A percentile compares a stretch with the other conserved stretches of the same genome.
Evolutionary conservation across 2,113 vertebrate species (phyloP).

Genomic region (Podarcis cretensis): DNA sequence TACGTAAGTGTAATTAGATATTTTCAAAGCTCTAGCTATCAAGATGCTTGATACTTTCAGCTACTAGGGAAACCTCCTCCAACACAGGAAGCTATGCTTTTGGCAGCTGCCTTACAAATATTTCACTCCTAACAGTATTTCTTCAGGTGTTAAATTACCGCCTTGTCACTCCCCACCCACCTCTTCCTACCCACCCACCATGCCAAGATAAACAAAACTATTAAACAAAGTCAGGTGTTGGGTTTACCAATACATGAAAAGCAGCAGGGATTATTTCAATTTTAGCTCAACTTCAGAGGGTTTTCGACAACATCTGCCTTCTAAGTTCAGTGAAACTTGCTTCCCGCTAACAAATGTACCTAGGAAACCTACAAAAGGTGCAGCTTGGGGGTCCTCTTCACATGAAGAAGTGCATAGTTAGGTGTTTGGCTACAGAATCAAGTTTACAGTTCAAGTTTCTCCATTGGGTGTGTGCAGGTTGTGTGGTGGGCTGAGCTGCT

Average conservation of each 20-base stretch:
- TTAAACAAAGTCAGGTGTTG: conserved; percentile 25
- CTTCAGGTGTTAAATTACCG: conserved; percentile 36
- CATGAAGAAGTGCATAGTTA: not conserved
- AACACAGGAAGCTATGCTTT: conserved; percentile 19
- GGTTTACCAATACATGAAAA: not conserved
- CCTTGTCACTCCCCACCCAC: conserved; percentile 4
- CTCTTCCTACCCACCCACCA: not conserved
- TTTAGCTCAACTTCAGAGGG: not conserved
- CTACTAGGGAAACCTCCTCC: not conserved
- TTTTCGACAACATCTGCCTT: not conserved
- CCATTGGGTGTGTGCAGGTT: not conserved
- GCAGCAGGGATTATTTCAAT: not conserved
- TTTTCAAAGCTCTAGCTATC: conserved; percentile 13
- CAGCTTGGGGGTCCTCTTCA: not conserved
- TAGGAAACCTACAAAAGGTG: not conserved
- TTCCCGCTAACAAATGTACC: not conserved
- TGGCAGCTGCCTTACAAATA: conserved; percentile 19
- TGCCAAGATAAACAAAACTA: conserved; percentile 16
- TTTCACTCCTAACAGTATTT: conserved; percentile 8
- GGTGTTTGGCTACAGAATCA: not conserved
- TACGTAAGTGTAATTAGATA: conserved; percentile 18
- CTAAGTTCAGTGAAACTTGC: not conserved
- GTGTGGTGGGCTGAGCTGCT: too few relatives aligned
- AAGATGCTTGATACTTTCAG: conserved; percentile 6
- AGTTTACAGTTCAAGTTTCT: not conserved